These are phyloP conservation scores for Cnemophilus loriae DNA, from an alignment of 2,113 vertebrate genomes.

Conservation along the genomic window DNA sequence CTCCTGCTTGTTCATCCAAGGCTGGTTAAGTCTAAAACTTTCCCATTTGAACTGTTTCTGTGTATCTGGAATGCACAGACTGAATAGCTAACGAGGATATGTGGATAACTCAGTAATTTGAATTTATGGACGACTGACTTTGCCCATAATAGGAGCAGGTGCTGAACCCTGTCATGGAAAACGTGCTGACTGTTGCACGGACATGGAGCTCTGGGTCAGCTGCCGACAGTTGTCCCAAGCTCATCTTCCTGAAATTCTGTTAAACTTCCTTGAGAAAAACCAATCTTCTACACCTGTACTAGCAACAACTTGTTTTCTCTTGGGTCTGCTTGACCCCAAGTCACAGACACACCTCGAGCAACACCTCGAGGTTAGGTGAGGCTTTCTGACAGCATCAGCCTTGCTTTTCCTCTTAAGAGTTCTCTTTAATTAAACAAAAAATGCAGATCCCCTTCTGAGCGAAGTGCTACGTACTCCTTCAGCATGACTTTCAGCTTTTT, in stretches of 20 bases:
- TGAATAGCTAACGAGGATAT: background rate
- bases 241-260: background rate
- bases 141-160: background rate
- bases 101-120: background rate
- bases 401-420: background rate
- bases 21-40: background rate
- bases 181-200: background rate
- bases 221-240: background rate
- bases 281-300: background rate
- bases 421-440: background rate
- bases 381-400: background rate
- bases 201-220: background rate
- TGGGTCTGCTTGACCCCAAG: background rate
- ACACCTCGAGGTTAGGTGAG: background rate
- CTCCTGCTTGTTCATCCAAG: background rate
- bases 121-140: background rate
- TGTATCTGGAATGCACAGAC: too few species aligned
- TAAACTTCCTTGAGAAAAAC: background rate
- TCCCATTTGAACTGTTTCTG: background rate
- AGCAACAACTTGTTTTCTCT: background rate
- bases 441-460: background rate
- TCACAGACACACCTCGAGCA: background rate
- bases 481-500: background rate
- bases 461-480: background rate
- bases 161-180: background rate